A percentile compares a stretch with the other conserved stretches of the same genome.
Conservation (phyloP, 2,113 vertebrate genomes). For the Urocolius indicus region DNA sequence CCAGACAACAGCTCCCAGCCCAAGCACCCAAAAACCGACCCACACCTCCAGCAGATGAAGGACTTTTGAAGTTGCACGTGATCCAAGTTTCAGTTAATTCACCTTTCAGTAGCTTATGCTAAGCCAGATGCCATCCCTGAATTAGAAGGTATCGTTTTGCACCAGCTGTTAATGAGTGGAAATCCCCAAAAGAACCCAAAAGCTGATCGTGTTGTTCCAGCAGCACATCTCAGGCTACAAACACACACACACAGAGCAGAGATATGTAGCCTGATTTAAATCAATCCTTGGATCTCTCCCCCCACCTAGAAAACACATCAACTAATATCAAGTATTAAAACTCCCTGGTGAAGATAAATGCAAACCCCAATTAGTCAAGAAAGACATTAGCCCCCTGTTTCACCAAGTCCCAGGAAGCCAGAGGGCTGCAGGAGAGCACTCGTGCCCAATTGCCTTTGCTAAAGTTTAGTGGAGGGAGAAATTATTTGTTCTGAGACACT, state of each 20-base stretch:
- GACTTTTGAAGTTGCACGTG: not conserved
- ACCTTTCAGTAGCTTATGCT: not conserved
- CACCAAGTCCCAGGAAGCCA: not conserved
- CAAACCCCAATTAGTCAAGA: not conserved
- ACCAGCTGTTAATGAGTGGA: not conserved
- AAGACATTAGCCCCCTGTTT: not conserved
- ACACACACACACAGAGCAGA: too few species aligned
- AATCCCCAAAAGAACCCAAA: not conserved
- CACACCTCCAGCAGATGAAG: accelerated
- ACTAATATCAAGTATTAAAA: not conserved
- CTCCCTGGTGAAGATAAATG: not conserved
- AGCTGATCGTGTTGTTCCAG: not conserved
- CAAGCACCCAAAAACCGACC: not conserved
- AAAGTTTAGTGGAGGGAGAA: not conserved
- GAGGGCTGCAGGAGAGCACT: not conserved
- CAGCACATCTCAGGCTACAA: not conserved
- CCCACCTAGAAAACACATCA: not conserved
- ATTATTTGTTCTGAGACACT: not conserved
- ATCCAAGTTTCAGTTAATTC: not conserved
- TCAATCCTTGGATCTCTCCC: not conserved
- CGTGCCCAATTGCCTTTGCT: not conserved
- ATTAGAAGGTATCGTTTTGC: not conserved
- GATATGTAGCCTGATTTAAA: not conserved
- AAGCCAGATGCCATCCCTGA: not conserved
- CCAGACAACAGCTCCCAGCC: not conserved